Percentiles rank a stretch among this genome's conserved stretches.
Conservation (phyloP, 2,113 vertebrate genomes). For the Pelecanoides urinatrix region DNA sequence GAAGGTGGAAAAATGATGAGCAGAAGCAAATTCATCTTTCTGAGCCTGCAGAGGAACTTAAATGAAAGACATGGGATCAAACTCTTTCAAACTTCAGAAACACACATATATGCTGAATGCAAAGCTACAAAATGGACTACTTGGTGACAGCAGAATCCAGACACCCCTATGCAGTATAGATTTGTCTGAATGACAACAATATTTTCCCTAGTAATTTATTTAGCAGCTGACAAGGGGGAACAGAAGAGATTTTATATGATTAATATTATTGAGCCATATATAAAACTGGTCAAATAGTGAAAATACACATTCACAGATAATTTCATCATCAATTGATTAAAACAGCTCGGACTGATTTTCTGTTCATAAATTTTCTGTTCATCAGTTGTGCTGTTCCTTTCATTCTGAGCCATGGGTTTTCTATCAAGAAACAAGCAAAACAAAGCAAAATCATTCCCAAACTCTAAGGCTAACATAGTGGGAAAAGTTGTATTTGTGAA, state of each 20-base stretch:
- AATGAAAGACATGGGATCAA: neutral
- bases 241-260: neutral
- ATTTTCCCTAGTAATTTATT: neutral
- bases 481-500: neutral
- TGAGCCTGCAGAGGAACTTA: neutral
- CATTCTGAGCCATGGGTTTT: neutral
- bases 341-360: neutral
- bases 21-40: neutral
- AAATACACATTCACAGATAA: conserved; percentile 1
- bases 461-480: neutral
- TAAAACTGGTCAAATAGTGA: neutral
- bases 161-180: neutral
- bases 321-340: conserved; percentile 15
- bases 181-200: neutral
- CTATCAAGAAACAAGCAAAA: neutral
- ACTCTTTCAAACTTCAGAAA: neutral
- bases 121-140: neutral
- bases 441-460: neutral
- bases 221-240: neutral
- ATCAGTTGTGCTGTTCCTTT: neutral
- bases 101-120: fast-evolving
- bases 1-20: neutral
- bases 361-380: neutral
- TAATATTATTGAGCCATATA: neutral
- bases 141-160: neutral